Evolutionary conservation across 2,113 vertebrate genomes (phyloP).

Genomic region (Bujurquina vittata): DNA sequence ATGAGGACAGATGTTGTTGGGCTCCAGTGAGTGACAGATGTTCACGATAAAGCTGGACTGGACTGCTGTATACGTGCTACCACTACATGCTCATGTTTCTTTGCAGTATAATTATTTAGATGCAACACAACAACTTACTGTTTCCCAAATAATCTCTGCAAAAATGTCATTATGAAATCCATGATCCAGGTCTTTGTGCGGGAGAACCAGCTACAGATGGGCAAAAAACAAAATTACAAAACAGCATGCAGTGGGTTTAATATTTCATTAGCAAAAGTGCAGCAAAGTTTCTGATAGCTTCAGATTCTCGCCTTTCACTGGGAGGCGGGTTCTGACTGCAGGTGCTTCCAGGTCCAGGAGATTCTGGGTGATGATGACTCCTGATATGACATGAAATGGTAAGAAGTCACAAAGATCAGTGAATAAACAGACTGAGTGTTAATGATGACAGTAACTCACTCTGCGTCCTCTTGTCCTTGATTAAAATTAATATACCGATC

Average conservation of each 20-base stretch:
- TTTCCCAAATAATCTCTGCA: not conserved
- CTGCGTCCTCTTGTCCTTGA: too few species aligned
- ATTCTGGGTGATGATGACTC: too few species aligned
- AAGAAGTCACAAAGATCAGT: too few species aligned
- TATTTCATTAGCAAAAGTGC: not conserved
- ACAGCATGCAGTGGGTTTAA: not conserved
- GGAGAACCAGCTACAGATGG: not conserved
- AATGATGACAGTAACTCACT: too few species aligned
- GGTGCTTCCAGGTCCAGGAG: too few species aligned
- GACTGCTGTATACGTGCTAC: not conserved
- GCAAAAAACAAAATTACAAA: not conserved
- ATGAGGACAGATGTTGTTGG: not conserved
- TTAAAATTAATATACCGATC: not conserved
- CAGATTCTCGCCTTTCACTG: not conserved
- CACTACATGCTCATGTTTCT: not conserved
- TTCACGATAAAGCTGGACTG: too few species aligned
- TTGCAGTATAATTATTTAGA: not conserved
- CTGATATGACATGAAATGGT: too few species aligned
- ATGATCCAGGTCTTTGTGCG: not conserved
- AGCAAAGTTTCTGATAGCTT: not conserved
- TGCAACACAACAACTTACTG: not conserved
- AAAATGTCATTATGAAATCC: not conserved
- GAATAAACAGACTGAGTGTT: too few species aligned
- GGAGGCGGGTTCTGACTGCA: not conserved
- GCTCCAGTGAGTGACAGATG: too few species aligned